Conservation (phyloP, 2,113 vertebrate species). For the Phasianus colchicus region DNA sequence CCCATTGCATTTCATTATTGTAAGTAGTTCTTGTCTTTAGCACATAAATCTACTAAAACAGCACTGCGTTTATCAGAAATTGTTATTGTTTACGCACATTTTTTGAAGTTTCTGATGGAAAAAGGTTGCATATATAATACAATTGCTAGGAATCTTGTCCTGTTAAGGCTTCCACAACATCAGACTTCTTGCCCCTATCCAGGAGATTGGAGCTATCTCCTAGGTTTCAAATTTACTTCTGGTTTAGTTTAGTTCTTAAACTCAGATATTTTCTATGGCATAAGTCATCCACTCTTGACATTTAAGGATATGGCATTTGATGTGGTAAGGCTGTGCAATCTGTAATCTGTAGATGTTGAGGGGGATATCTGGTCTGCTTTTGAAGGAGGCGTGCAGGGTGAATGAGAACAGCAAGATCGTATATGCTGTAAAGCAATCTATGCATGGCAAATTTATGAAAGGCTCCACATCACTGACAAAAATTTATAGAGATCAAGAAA, state of each 20-base stretch:
- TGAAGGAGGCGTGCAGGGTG: not conserved
- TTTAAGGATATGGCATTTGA: not conserved
- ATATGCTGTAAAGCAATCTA: not conserved
- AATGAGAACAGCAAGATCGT: not conserved
- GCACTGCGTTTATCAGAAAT: not conserved
- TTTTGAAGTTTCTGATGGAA: not conserved
- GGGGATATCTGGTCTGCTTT: not conserved
- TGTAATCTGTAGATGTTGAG: not conserved
- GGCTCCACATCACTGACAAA: not conserved
- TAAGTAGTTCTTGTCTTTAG: not conserved
- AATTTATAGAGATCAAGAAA: not conserved
- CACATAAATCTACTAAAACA: not conserved
- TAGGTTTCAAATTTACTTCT: not conserved
- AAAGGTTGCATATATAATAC: not conserved
- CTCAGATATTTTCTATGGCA: not conserved
- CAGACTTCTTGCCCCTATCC: not conserved
- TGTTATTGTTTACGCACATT: not conserved
- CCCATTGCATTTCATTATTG: not conserved
- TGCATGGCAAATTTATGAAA: not conserved
- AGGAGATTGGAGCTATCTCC: not conserved
- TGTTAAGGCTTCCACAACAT: not conserved
- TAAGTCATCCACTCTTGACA: not conserved
- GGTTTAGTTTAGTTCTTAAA: not conserved
- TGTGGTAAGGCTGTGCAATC: not conserved
- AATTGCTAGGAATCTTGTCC: not conserved